Percentiles rank a stretch among this genome's conserved stretches.
Evolutionary conservation across 2,797 vertebrate genomes (phyloP).

Genomic region (Mastacembelus armatus): DNA sequence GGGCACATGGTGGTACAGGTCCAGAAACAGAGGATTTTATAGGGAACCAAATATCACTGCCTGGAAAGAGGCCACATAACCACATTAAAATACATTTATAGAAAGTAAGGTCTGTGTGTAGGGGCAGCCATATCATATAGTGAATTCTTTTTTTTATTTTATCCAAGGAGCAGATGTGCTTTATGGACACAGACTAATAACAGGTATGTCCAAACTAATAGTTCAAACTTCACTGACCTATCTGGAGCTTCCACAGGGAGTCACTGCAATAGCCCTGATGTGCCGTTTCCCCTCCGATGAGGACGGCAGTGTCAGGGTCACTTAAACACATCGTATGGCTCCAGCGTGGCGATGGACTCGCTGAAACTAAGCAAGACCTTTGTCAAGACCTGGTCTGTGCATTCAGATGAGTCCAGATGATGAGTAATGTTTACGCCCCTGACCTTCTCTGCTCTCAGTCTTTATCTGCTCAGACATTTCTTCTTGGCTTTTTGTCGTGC

Average conservation of each 20-base stretch:
- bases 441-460: constrained; percentile 63
- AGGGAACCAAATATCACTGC: constrained; percentile 90
- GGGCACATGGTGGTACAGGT: constrained; percentile 71
- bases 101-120: no score
- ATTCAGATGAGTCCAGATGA: not conserved
- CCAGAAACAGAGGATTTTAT: constrained; percentile 79
- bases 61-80: constrained; percentile 70
- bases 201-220: not conserved
- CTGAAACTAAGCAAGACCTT: constrained; percentile 70
- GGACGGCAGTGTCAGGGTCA: constrained; percentile 86
- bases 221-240: constrained; percentile 78
- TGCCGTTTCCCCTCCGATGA: constrained; percentile 88
- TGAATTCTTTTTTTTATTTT: no score
- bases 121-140: no score
- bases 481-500: constrained; percentile 65
- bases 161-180: no score
- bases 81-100: not conserved
- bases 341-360: constrained; percentile 88
- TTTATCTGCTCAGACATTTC: constrained; percentile 64
- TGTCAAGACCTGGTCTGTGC: constrained; percentile 10
- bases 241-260: constrained; percentile 89
- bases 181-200: not conserved
- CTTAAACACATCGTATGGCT: constrained; percentile 89
- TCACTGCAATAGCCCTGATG: constrained; percentile 81
- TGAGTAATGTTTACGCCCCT: not conserved